Percentiles rank a stretch among this genome's conserved stretches.
These are phyloP conservation scores for Lissonota sp. DNA, from an alignment of 2,888 invertebrate genomes.

Conservation along the genomic window DNA sequence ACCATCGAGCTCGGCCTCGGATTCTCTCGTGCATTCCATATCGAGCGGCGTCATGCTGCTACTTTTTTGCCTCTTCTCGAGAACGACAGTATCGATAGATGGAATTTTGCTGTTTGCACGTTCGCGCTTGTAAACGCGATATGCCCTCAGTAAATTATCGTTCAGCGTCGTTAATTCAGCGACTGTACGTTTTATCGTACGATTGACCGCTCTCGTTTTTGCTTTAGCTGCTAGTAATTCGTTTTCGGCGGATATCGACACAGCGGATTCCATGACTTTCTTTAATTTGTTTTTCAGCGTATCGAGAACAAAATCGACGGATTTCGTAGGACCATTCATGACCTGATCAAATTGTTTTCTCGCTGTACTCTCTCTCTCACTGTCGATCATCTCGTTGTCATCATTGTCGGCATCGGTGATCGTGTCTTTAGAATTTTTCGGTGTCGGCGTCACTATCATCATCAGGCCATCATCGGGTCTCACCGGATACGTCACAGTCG, in stretches of 20 bases:
- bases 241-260: slow-evolving; percentile 32
- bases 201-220: slow-evolving; percentile 72
- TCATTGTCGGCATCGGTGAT: slow-evolving; percentile 21
- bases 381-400: slow-evolving; percentile 5
- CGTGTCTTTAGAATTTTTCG: too few species aligned
- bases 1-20: slow-evolving; percentile 72
- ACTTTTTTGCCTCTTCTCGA: slow-evolving; percentile 49
- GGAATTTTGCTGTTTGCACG: slow-evolving; percentile 7
- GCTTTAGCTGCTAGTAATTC: slow-evolving; percentile 53
- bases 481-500: slow-evolving; percentile 40
- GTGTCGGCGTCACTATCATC: slow-evolving; percentile 39
- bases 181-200: slow-evolving; percentile 71
- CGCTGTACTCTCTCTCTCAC: neutral
- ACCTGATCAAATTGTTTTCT: slow-evolving; percentile 64
- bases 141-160: slow-evolving; percentile 73
- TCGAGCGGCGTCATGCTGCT: slow-evolving; percentile 68
- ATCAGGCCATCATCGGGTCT: slow-evolving; percentile 55
- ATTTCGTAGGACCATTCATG: slow-evolving; percentile 71
- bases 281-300: slow-evolving; percentile 69
- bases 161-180: slow-evolving; percentile 74
- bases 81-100: slow-evolving; percentile 11
- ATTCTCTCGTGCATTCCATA: slow-evolving; percentile 79
- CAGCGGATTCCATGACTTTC: slow-evolving; percentile 51
- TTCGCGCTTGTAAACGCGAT: slow-evolving; percentile 52
- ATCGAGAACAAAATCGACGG: slow-evolving; percentile 72